phyloP scores from a whole-genome alignment of 2,797 vertebrate genomes.

The Catamblyrhynchus diadema region DNA sequence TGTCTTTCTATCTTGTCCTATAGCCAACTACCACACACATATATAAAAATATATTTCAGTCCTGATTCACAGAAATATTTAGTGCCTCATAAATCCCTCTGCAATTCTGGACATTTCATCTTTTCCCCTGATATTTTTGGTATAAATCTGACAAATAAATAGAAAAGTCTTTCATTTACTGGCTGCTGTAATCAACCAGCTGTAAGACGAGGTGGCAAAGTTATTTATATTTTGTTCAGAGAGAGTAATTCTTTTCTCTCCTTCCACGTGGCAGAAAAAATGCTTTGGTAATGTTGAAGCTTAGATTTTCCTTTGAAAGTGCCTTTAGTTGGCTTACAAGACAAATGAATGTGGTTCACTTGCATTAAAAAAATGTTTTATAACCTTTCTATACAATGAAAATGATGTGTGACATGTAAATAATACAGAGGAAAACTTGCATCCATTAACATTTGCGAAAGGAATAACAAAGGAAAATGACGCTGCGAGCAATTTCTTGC shows the following conservation, averaged over 20 bases:
- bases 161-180: not conserved
- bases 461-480: not conserved
- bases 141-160: not conserved
- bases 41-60: not conserved
- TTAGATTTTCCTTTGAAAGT: slow-evolving; percentile 14
- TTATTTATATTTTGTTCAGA: slow-evolving; percentile 39
- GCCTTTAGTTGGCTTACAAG: not conserved
- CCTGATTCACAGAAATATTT: not conserved
- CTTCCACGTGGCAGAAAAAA: not conserved
- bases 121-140: not conserved
- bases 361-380: not conserved
- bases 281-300: not conserved
- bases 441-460: slow-evolving; percentile 1
- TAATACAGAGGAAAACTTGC: not conserved
- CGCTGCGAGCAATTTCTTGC: rapidly evolving
- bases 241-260: slow-evolving; percentile 5
- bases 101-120: not conserved
- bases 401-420: not conserved
- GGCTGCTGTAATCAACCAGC: slow-evolving; percentile 19
- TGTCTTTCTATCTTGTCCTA: not conserved
- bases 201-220: not conserved
- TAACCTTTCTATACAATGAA: not conserved
- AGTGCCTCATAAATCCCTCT: slow-evolving; percentile 4
- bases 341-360: not conserved
- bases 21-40: not conserved